Base-by-base conservation (phyloP, 1,140 invertebrate species). In the Drosophila biarmipes region DNA sequence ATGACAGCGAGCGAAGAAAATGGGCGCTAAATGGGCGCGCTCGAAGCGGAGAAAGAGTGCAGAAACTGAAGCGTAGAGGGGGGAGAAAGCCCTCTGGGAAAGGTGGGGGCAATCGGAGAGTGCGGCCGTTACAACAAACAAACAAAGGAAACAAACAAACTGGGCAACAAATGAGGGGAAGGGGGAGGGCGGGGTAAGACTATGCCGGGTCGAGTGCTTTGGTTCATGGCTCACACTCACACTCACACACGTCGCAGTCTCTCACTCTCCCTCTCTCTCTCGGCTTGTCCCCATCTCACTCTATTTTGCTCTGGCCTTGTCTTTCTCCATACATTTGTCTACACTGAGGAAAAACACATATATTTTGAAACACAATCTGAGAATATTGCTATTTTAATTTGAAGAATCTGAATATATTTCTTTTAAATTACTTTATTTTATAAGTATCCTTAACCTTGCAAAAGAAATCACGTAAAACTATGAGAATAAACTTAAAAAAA, bases 131-230 rank as follows among this genome's bases (percentile, higher is more conserved):
- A 82, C 78, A 87, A 75, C 82, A 87, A 87, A 75, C 84, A 89
- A 89, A 89, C 82, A 87, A 87, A 87, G 74, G 69, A 81, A 89
- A 82, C 84, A 87, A 87, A 82, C 84, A 86, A 86, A 86, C 82
- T 62, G 57, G 80, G 63, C 66, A 74, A 81, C 75, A 87, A 74
- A 66, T 73, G 57, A 31, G 4, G 52, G 42, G 34, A 61, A 51
- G 19, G 24, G 17, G 45, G 34, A 52, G 43, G 21, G 58, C 31
- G 19, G 58, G 24, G 51, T 34, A 51, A 29, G 76, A 63, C 43
- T 52, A 75, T 72, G 77, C 66, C 78, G 80, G 80, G 80, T 85
- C 77, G 80, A 78, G 73, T 85, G 77, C 80, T 84, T 79, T 84
- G 61, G 63, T 84, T 84, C 80, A 82, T 66, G 49, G 49, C 80